Evolutionary conservation across 1,140 invertebrate genomes (phyloP).

Genomic region (Leptopilina boulardi): DNA sequence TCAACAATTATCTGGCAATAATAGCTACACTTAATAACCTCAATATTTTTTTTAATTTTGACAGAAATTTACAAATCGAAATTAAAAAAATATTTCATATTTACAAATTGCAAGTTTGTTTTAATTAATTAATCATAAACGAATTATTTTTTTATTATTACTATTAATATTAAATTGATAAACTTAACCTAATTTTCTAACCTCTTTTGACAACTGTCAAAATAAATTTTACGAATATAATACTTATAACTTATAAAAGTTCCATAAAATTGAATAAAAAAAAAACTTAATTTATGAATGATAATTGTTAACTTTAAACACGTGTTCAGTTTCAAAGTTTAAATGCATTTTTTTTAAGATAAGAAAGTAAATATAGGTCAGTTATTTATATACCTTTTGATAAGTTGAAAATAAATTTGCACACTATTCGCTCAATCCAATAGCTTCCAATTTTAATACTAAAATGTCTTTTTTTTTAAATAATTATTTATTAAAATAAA

Average conservation of each 20-base stretch:
- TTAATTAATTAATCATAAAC: no score
- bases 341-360: constrained; percentile 1
- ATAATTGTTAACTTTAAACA: not conserved
- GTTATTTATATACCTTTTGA: not conserved
- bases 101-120: no score
- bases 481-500: not conserved
- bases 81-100: no score
- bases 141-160: no score
- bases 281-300: not conserved
- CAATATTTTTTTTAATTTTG: no score
- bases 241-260: not conserved
- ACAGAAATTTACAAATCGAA: no score
- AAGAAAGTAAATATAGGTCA: not conserved
- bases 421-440: constrained; percentile 1
- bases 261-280: not conserved
- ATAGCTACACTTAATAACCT: no score
- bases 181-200: not conserved
- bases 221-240: not conserved
- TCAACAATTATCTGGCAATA: no score
- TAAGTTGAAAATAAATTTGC: not conserved
- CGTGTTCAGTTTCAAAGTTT: not conserved
- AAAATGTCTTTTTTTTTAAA: not conserved
- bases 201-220: not conserved
- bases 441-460: constrained; percentile 2
- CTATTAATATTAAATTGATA: not conserved